Base-by-base conservation (phyloP, 2,888 invertebrate species). In the Conistra vaccinii region DNA sequence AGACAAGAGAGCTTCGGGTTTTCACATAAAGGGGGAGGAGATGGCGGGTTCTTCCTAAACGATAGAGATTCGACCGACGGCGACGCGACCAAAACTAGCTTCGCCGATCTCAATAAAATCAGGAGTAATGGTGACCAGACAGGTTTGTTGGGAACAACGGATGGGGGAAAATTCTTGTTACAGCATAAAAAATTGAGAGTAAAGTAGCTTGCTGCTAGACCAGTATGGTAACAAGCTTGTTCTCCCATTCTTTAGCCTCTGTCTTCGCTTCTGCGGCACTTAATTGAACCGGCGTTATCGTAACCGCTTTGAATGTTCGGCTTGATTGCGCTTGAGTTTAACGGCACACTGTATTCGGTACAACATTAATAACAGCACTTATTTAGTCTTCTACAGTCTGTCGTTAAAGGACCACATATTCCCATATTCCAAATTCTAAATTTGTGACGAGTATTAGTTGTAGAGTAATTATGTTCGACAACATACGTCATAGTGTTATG, bases 81-180 rank as follows among this genome's bases (percentile, higher is more conserved):
- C 5, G 97, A 97, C 81, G 90, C 85, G 55, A 94, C 93, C 74
- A 96, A 97, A 92, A 96, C 97, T 81, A 98, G 97, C 92, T 98
- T 98, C 94, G 98, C 98, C 48, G 98, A 98, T 90, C 94, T 98
- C 75, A 97, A 97, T 80, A 97, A 95, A 90, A 94, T 95, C 85
- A 96, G 95, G 87, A 93, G 95, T 90, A 95, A 96, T 72, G 97
- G 97, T 73, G 97, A 97, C 83, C 95, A 92, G 90, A 87, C 92
- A 94, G 95, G 96, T 96, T 90, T 89, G 84, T 81, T 72, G 62
- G 74, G 53, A 66, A 53, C 45, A 58, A 48, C 60, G 42, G 62
- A 86, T 85, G 87, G 79, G 86, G 86, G 84, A 87, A 88, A 84
- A 84, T 58, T 61, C 53, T 75, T 83, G 83, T 85, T 71, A 66